phyloP scores from a whole-genome alignment of 2,797 vertebrate genomes.

The Taenioides sp. region DNA sequence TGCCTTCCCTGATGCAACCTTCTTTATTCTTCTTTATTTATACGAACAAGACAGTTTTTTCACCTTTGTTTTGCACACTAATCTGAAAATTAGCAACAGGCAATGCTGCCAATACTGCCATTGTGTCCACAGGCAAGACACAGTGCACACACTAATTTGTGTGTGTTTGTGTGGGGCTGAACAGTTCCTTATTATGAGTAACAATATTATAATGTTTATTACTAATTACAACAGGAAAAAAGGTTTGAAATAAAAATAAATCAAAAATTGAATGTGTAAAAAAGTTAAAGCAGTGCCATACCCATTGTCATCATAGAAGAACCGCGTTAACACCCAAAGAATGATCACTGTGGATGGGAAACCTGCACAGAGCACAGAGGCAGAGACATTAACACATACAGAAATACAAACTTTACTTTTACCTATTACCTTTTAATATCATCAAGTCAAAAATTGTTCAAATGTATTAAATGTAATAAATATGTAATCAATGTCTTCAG shows the following conservation, averaged over 20 bases:
- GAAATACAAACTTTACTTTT: neutral
- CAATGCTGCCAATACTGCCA: neutral
- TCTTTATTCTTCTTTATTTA: no score
- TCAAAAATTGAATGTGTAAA: neutral
- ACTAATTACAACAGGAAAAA: neutral
- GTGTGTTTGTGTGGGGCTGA: neutral
- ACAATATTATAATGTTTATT: neutral
- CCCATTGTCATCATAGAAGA: constrained; percentile 82
- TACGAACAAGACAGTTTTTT: neutral
- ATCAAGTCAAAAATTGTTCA: no score
- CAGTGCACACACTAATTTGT: neutral
- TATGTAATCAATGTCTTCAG: no score
- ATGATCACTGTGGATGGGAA: constrained; percentile 80
- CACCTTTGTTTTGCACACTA: neutral
- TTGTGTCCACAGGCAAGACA: neutral
- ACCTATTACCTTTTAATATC: no score
- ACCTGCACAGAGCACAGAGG: constrained; percentile 67
- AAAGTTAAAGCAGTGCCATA: constrained; percentile 41
- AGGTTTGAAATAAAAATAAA: neutral
- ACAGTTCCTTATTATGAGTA: neutral
- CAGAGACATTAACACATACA: neutral
- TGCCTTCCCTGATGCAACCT: neutral
- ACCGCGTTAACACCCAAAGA: constrained; percentile 83
- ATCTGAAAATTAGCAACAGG: neutral
- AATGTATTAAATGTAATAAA: no score